Base-by-base conservation (phyloP, 2,113 vertebrate genomes). In the Anthoscopus minutus region DNA sequence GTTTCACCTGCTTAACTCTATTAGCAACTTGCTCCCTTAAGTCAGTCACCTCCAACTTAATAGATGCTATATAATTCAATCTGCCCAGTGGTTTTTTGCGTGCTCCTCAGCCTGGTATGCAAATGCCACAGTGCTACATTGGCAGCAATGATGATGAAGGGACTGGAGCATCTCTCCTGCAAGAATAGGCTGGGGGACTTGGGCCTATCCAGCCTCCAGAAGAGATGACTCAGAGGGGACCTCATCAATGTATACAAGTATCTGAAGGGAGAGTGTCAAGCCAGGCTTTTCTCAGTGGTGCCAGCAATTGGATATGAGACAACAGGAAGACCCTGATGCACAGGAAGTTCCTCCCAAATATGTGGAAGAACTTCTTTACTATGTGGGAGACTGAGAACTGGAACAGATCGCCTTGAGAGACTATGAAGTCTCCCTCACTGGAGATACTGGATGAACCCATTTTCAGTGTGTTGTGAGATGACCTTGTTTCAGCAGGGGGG, bases 321-420 rank as follows among this genome's bases (percentile, higher is more conserved):
- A 69, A 20, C 35, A 22, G 25, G 30, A 20, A 76, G 38, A 67
- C 12, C 12, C 21, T 53, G 47, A 47, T 15, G 11, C 25, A 47
- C 4, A 4, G 0, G 7, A 69, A 82, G 30, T 47, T 76, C 54
- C 19, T 60, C 18, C 13, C 0, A 0, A 54, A 42, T 13, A 42
- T 23, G 47, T 31, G 17, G 30, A 67, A 61, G 47, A 42, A 31
- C 17, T 67, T n/a, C 42, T 44, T 48, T 54, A 35, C n/a, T 61
- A 17, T 54, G 30, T 60, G 31, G 4, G 17, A 76, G 38, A 76
- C 30, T 38, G 21, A 17, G 24, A 37, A 61, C 20, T 67, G 61
- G 14, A 60, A 61, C 38, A 74, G 38, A 40, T 13, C 30, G 7
- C 24, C 17, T 30, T 25, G 38, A 47, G 16, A 53, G 16, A 20